Evolutionary conservation across 2,113 vertebrate species (phyloP), one percentile per base, ranked within the genome.

Genomic region (Hemibagrus wyckioides): DNA sequence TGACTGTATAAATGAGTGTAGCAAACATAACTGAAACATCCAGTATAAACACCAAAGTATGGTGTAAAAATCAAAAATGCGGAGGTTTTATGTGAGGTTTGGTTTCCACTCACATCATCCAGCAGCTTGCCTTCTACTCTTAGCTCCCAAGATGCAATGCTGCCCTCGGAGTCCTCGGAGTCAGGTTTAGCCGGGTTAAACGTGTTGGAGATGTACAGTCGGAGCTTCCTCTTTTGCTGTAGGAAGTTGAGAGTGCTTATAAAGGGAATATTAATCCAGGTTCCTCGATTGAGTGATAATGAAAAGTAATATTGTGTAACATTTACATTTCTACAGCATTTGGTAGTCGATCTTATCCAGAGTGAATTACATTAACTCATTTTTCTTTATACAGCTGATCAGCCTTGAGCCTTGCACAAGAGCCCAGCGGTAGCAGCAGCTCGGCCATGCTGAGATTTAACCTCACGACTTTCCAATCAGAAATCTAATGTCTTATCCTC

Each of bases 171-270:
- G 91, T 99, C 98, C 1, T 99, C 98, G 0, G 97, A 97, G 0
- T 99, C 98, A 0, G 97, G 96, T 87, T 98, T 97, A 25, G 98
- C 97, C 1, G 98, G 98, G 93, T 99, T 99, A 92, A 99, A 99
- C 1, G 98, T 99, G 93, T 99, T 99, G 87, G 98, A 99, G 92
- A 99, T 99, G 92, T 99, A 99, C 82, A 99, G 96, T 63, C 98
- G 95, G 89, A 99, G 95, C 93, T 99, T 99, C 89, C 98, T 94
- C 93, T 99, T 99, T 97, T 99, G 98, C 98, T 99, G 96, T 93
- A 89, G 92, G 83, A 73, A 39, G 6, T 73, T 21, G 33, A 71
- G 48, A 79, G 15, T 21, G 13, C 17, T 79, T 54, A 54, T 17
- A 33, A 79, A 19, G n/a, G 4, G 33, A 33, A 30, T 54, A 19